Base-by-base conservation (phyloP, 2,888 invertebrate genomes). In the Aphidius colemani region DNA sequence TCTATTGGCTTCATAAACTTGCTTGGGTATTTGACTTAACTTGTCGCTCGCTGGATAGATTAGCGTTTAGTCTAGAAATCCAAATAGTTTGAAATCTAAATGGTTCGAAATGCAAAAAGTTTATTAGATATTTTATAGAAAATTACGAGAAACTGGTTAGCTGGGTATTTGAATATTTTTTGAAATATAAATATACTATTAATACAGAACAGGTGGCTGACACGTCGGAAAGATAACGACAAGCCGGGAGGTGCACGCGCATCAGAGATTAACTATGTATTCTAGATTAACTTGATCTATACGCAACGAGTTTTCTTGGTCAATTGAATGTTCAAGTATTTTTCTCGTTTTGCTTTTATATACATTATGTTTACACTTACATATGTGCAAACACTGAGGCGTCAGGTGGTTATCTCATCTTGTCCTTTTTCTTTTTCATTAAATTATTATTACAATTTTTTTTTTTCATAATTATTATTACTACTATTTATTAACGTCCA, bases 191-290 rank as follows among this genome's bases (percentile, higher is more conserved):
- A 30, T 30, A 30, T 30, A 30, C 2, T 18, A 18, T 18, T 30
- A 30, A 4, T 30, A 30, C 5, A 46, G 56, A 62, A 50, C 67
- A 66, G 67, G 64, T 66, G 66, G 43, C 53, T 61, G 67, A 64
- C 67, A 67, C 64, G 67, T 64, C 64, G 61, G 53, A 39, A 53
- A 66, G 67, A 68, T 68, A 68, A 68, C 62, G 59, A 66, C 64
- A 56, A 65, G 66, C 66, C 59, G 50, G 58, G 57, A 67, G 59
- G 59, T 62, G 59, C 64, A 62, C 58, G 66, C 55, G 48, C 56
- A 18, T 48, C 13, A 10, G 53, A 53, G 53, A 64, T 67, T 59
- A 66, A 64, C 39, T 61, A 64, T 46, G 59, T 55, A 63, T 62
- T 59, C 57, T 46, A 59, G 62, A 66, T 66, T 61, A 64, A 63